Evolutionary conservation across 2,113 vertebrate genomes (phyloP).

Genomic region (Climacteris rufus): DNA sequence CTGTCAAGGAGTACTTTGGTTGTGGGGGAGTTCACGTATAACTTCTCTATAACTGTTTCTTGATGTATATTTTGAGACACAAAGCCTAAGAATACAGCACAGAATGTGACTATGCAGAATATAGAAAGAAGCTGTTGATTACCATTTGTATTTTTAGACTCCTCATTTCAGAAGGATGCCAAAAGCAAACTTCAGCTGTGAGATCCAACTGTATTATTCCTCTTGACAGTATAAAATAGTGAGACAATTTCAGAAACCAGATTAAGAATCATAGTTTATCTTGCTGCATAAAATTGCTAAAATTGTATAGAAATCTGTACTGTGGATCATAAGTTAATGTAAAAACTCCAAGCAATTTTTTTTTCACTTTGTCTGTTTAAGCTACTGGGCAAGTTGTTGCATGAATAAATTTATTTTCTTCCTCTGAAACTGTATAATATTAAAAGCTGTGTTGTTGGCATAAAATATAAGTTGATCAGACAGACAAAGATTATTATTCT

Average conservation of each 20-base stretch:
- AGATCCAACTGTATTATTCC: not conserved
- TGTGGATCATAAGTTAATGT: not conserved
- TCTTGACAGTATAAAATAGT: slow-evolving; percentile 1
- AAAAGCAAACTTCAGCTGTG: not conserved
- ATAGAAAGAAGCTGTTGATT: not conserved
- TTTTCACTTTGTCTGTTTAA: slow-evolving; percentile 41
- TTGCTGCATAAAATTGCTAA: slow-evolving; percentile 14
- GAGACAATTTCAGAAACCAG: not conserved
- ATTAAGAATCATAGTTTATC: slow-evolving; percentile 33
- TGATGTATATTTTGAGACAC: not conserved
- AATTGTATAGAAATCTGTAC: not conserved
- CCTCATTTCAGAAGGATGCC: not conserved
- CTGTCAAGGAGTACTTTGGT: not conserved
- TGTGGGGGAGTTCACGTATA: not conserved
- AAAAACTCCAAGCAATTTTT: slow-evolving; percentile 4
- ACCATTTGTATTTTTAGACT: slow-evolving; percentile 25
- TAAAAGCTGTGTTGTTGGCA: slow-evolving; percentile 62
- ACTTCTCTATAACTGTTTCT: not conserved
- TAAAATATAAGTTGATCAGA: slow-evolving; percentile 68
- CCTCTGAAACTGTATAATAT: slow-evolving; percentile 48
- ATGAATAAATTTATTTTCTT: slow-evolving; percentile 59
- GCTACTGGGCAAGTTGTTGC: not conserved
- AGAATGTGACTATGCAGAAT: not conserved
- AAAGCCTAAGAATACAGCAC: slow-evolving; percentile 27
- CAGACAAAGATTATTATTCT: slow-evolving; percentile 72